Evolutionary conservation across 92 coral and sea anemone species (phyloP).

Genomic region (Actinostola sp.): DNA sequence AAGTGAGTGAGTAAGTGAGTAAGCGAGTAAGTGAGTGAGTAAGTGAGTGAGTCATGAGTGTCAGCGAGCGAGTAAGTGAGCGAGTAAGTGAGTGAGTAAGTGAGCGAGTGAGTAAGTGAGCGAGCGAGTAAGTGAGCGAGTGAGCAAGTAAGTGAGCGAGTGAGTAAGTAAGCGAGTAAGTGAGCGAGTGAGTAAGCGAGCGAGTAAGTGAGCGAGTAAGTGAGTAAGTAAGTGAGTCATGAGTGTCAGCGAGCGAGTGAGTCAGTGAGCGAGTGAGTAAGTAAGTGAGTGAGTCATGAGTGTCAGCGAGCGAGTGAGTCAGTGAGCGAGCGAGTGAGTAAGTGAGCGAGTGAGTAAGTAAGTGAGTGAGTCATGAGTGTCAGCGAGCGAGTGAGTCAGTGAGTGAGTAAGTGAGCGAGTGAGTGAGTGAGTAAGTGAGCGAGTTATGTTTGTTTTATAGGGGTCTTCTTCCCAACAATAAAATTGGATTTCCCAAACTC

Average conservation of each 20-base stretch:
- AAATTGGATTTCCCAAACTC: constrained; percentile 90
- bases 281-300: not conserved
- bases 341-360: not conserved
- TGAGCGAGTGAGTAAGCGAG: not conserved
- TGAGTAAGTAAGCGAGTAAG: not conserved
- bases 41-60: no score
- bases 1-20: no score
- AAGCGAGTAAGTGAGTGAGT: not conserved
- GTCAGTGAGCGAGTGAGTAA: not conserved
- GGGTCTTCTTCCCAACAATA: constrained; percentile 86
- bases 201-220: not conserved
- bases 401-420: no score
- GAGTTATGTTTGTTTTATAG: constrained; percentile 25
- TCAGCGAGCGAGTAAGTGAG: not conserved
- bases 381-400: not conserved
- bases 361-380: no score
- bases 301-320: not conserved
- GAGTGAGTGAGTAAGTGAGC: not conserved
- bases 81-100: not conserved
- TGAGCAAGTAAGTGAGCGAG: no score
- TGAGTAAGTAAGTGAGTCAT: not conserved
- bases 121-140: not conserved
- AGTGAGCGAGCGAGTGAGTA: not conserved
- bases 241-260: not conserved
- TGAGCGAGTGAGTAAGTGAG: not conserved